A percentile compares a stretch with the other conserved stretches of the same genome.
Evolutionary conservation across 2,113 vertebrate species (phyloP).

Genomic region (Pseudonaja textilis): DNA sequence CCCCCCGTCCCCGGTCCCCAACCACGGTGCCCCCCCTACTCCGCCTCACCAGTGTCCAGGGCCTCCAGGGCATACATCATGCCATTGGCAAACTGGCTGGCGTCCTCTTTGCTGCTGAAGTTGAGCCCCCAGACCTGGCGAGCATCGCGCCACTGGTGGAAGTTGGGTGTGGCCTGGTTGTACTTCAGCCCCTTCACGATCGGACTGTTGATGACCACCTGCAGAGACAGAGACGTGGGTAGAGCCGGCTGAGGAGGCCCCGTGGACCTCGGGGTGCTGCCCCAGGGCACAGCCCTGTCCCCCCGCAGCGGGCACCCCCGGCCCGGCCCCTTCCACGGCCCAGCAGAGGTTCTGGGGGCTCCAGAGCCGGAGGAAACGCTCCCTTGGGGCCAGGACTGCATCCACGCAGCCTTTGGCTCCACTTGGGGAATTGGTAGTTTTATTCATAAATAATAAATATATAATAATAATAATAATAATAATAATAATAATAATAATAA

Average conservation of each 20-base stretch:
- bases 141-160: slow-evolving; percentile 90
- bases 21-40: neutral
- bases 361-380: neutral
- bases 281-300: neutral
- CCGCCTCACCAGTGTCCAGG: slow-evolving; percentile 37
- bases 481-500: too few species aligned
- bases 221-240: rapidly evolving
- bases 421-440: neutral
- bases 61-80: slow-evolving; percentile 62
- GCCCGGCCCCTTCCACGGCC: neutral
- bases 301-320: neutral
- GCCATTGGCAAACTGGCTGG: slow-evolving; percentile 76
- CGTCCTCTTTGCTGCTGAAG: slow-evolving; percentile 88
- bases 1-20: neutral
- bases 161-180: slow-evolving; percentile 89
- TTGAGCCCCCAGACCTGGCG: slow-evolving; percentile 93
- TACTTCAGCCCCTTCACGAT: slow-evolving; percentile 86
- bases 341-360: neutral
- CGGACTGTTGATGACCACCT: slow-evolving; percentile 93
- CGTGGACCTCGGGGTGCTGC: rapidly evolving
- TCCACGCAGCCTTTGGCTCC: neutral
- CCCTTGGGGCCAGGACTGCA: neutral
- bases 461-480: too few species aligned
- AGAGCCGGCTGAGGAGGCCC: neutral
- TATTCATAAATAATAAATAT: neutral